Conservation (phyloP, 2,888 invertebrate species). For the Synanthedon andrenaeformis region DNA sequence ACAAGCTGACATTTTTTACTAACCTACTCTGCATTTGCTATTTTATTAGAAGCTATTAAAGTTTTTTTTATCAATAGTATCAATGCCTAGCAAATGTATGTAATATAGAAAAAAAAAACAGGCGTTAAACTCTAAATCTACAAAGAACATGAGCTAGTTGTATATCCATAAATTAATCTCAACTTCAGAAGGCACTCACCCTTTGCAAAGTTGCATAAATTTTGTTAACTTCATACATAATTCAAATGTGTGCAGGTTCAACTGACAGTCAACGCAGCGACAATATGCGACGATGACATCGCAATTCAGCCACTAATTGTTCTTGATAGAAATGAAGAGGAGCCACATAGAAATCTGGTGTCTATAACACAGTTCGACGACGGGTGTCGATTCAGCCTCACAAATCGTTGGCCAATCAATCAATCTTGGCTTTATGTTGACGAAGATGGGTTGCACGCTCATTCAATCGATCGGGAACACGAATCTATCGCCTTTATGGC, state of each 20-base stretch:
- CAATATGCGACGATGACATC: slow-evolving; percentile 25
- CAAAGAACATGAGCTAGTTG: no score
- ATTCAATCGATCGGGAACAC: slow-evolving; percentile 54
- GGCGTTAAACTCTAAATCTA: no score
- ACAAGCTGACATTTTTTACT: no score
- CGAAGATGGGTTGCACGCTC: slow-evolving; percentile 39
- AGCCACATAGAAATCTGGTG: slow-evolving; percentile 36
- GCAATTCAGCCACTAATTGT: slow-evolving; percentile 44
- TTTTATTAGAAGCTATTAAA: no score
- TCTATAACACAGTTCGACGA: slow-evolving; percentile 20
- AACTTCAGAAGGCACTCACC: background rate
- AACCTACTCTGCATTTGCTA: no score
- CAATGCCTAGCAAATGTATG: no score
- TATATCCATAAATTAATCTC: background rate
- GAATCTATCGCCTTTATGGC: slow-evolving; percentile 55
- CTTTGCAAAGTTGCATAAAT: background rate
- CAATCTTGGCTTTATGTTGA: slow-evolving; percentile 55
- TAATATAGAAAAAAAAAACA: no score
- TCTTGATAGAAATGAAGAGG: slow-evolving; percentile 50
- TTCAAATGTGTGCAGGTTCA: slow-evolving; percentile 25
- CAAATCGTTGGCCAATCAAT: slow-evolving; percentile 45
- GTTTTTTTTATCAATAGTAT: no score
- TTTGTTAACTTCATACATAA: background rate
- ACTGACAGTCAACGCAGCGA: slow-evolving; percentile 31
- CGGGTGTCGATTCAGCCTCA: slow-evolving; percentile 40